These are phyloP conservation scores for Tangara arthus DNA, from an alignment of 2,797 vertebrate species.

Conservation along the genomic window DNA sequence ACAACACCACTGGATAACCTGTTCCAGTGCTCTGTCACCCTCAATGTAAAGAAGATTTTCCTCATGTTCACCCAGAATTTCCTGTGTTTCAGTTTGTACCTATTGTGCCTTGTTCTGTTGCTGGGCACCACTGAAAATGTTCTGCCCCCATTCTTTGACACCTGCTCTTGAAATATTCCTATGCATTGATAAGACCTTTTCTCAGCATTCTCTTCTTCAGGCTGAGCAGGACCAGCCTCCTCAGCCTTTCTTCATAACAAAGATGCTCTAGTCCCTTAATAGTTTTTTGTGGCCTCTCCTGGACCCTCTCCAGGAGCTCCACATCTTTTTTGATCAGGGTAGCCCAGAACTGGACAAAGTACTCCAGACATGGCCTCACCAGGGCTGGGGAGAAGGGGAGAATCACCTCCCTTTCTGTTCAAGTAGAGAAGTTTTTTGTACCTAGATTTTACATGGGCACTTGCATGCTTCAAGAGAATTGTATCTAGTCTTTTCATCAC, in stretches of 20 bases:
- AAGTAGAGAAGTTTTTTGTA: background rate
- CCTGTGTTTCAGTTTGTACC: background rate
- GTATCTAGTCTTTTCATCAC: background rate
- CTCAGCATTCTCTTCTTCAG: background rate
- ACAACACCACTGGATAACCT: too few species aligned
- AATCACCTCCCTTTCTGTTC: background rate
- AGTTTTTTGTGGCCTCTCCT: background rate
- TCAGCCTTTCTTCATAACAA: background rate
- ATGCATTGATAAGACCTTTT: background rate
- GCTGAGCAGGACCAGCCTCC: background rate
- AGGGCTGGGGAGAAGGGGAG: background rate
- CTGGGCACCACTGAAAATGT: background rate
- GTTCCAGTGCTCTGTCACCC: background rate
- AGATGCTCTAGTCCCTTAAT: background rate
- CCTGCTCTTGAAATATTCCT: background rate
- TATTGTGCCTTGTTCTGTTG: background rate
- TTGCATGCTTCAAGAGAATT: background rate
- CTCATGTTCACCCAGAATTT: background rate
- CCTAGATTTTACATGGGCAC: background rate
- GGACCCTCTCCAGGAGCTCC: background rate
- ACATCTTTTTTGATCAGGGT: background rate
- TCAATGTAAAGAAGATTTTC: background rate
- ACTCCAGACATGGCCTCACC: background rate
- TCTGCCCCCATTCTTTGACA: background rate
- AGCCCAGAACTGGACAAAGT: background rate